Conservation (phyloP, 2,797 vertebrate genomes). For the Phoeniculus purpureus region DNA sequence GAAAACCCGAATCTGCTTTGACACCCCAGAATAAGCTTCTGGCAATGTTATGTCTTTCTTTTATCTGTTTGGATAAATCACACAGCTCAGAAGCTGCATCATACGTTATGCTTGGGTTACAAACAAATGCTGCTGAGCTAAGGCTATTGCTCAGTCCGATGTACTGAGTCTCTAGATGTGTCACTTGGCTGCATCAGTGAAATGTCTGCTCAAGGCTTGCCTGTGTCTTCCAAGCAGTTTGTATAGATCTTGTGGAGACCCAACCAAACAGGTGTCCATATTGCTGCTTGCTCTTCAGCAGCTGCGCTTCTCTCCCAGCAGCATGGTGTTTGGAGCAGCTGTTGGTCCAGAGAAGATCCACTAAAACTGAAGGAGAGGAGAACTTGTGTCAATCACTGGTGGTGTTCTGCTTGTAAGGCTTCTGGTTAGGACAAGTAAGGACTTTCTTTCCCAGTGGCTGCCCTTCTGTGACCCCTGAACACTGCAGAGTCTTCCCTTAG, state of each 20-base stretch:
- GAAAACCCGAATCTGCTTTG: conserved; percentile 77
- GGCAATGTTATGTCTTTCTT: conserved; percentile 78
- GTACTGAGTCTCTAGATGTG: conserved; percentile 46
- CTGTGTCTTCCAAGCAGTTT: conserved; percentile 42
- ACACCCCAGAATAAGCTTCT: conserved; percentile 77
- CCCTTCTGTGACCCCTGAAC: background rate
- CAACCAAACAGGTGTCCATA: conserved; percentile 35
- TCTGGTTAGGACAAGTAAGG: background rate
- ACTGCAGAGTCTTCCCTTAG: background rate
- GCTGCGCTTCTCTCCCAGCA: background rate
- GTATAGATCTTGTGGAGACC: conserved; percentile 19
- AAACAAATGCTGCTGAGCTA: conserved; percentile 75
- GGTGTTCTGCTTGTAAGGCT: background rate
- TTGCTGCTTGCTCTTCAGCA: conserved; percentile 17
- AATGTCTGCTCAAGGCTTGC: conserved; percentile 57
- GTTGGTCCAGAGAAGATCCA: background rate
- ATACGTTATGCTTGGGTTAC: conserved; percentile 69
- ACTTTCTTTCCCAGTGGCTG: background rate
- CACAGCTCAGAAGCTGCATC: conserved; percentile 58
- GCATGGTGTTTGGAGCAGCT: background rate
- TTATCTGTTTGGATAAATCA: conserved; percentile 78
- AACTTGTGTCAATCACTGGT: background rate
- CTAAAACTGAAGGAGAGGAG: background rate
- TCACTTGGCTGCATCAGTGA: conserved; percentile 58
- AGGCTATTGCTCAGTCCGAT: conserved; percentile 63